Evolutionary conservation across 1,140 invertebrate species (phyloP), one percentile per base, ranked within the genome.

Genomic region (Zaprionus lachaisei): DNA sequence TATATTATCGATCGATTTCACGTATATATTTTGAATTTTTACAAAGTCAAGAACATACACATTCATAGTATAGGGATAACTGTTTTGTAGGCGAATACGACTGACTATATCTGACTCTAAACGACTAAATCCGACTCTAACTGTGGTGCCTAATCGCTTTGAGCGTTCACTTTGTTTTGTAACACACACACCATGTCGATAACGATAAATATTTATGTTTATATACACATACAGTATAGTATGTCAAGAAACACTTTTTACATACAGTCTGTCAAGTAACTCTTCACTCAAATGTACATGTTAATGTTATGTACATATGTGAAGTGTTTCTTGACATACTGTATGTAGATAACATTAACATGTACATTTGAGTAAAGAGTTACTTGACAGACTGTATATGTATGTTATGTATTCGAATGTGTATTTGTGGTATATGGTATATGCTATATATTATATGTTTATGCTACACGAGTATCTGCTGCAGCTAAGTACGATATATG

Each of bases 91-190:
- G 28, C 51, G 57, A 68, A 47, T 55, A 60, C 11, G 12, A 51
- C 47, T 9, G 47, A 51, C 20, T 51, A 5, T 51, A 24, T 56
- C 54, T 6, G 60, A 62, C 12, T 41, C 15, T 44, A 44, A 34
- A 11, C 26, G 26, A 63, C 38, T 34, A 63, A 71, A 57, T 38
- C 58, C 26, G 58, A 54, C 56, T 69, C 68, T 74, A 72, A 71
- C 72, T 72, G 51, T 49, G 31, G 12, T 72, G 56, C 57, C 72
- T 86, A 80, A 70, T 83, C 83, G 83, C 83, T 87, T 87, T 87
- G 84, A 87, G 83, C 83, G 84, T 76, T 81, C 65, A 51, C 17
- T 51, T 51, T 51, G 5, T 24, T 22, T 24, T 20, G 12, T 51
- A 14, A 47, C n/a, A 41, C 38, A n/a, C 41, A n/a, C 41, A 41